Percentiles rank a stretch among this genome's conserved stretches.
Conservation (phyloP, 2,888 invertebrate genomes). For the Nomada goodeniana region DNA sequence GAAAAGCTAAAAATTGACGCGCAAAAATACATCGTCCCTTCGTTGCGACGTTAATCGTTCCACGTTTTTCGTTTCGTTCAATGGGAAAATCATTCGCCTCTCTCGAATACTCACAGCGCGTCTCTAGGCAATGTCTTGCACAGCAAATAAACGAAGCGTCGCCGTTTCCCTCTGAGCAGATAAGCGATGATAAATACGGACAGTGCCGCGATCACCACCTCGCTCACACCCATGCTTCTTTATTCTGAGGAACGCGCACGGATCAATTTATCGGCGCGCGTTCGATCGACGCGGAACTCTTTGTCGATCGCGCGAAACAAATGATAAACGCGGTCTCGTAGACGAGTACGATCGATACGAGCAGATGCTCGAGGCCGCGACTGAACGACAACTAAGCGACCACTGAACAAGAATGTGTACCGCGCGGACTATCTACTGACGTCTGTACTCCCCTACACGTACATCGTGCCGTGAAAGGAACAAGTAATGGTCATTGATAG, state of each 20-base stretch:
- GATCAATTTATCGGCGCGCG: too few relatives aligned
- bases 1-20: too few relatives aligned
- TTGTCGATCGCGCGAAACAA: too few relatives aligned
- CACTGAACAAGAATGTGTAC: conserved; percentile 53
- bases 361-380: conserved; percentile 12
- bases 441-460: conserved; percentile 26
- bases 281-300: too few relatives aligned
- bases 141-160: conserved; percentile 87
- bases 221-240: conserved; percentile 85
- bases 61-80: not conserved
- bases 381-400: conserved; percentile 46
- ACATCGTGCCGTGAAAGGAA: conserved; percentile 24
- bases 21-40: not conserved
- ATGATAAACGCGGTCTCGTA: not conserved
- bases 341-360: conserved; percentile 2
- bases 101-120: conserved; percentile 86
- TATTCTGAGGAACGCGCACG: too few relatives aligned
- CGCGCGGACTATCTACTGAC: conserved; percentile 3
- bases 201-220: conserved; percentile 89
- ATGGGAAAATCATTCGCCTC: not conserved
- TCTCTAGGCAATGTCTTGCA: conserved; percentile 89
- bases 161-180: conserved; percentile 86
- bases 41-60: too few relatives aligned
- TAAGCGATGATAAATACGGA: conserved; percentile 88
- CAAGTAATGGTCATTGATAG: conserved; percentile 66